Base-by-base conservation (phyloP, 2,113 vertebrate species). In the Lathamus discolor region DNA sequence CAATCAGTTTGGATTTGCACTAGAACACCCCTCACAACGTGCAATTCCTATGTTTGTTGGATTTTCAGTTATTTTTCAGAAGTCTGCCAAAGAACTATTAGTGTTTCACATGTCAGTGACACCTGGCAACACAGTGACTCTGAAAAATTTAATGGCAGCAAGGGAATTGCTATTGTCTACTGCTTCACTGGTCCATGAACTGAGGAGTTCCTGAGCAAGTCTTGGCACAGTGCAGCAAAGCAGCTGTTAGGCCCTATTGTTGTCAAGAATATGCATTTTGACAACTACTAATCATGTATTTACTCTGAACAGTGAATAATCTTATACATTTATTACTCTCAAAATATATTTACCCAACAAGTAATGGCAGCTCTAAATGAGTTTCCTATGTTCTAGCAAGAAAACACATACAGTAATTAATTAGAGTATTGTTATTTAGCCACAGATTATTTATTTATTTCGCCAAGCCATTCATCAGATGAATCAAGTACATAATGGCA, bases 251-350 rank as follows among this genome's bases (percentile, higher is more conserved):
- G 82, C 75, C 91, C 87, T 6, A 90, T 90, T 96, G 96, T 95
- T 88, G 78, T 70, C 49, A 63, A 83, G 90, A 91, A 92, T 52
- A 48, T 0, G 10, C 87, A 31, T 96, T 94, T 59, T 86, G 92
- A 95, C 93, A 96, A 93, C 95, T 63, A 85, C 92, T 97, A 96
- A 96, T 97, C 95, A 95, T 86, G 93, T 92, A 92, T 91, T 96
- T 96, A 93, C 75, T 91, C 82, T 69, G 59, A 96, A 91, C 67
- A 93, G 25, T 77, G 90, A 93, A 93, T 90, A 94, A 90, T 94
- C 75, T 95, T 88, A 95, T 55, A 88, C 67, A 43, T 80, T 74
- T 85, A 94, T 91, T 95, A 90, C 69, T 83, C 82, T 80, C 82
- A 17, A 41, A 85, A 74, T 88, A 17, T 80, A 96, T 97, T 97